A percentile compares a stretch with the other conserved stretches of the same genome.
Evolutionary conservation across 2,888 invertebrate species (phyloP).

Genomic region (Erynnis tages): DNA sequence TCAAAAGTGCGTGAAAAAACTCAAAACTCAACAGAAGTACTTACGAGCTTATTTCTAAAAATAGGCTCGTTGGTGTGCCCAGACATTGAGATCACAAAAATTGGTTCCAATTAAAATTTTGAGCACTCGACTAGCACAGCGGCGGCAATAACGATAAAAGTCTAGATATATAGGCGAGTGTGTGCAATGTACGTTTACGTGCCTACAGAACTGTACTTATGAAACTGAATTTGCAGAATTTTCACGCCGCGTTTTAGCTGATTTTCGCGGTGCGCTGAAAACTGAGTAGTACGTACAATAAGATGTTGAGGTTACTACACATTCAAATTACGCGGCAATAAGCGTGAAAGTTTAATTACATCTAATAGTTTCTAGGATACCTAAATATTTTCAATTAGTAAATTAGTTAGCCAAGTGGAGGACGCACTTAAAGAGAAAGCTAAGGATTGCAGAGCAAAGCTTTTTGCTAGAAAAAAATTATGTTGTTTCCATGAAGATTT

Average conservation of each 20-base stretch:
- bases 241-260: constrained; percentile 37
- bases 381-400: too few species aligned
- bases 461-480: too few species aligned
- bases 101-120: constrained; percentile 72
- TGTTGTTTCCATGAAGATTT: too few species aligned
- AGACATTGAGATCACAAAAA: constrained; percentile 51
- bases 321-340: too few species aligned
- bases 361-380: too few species aligned
- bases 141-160: constrained; percentile 41
- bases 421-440: too few species aligned
- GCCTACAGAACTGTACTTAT: not conserved
- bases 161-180: constrained; percentile 49
- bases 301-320: not conserved
- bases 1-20: constrained; percentile 11
- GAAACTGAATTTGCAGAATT: constrained; percentile 16
- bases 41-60: not conserved
- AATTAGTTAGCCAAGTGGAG: too few species aligned
- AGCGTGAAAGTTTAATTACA: too few species aligned
- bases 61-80: constrained; percentile 5
- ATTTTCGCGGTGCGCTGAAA: constrained; percentile 32
- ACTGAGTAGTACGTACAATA: constrained; percentile 25
- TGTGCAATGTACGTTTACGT: too few species aligned
- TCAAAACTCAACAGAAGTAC: not conserved
- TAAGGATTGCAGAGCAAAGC: too few species aligned
- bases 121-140: constrained; percentile 47